Evolutionary conservation across 1,140 invertebrate species (phyloP), one percentile per base, ranked within the genome.

Genomic region (Berghia stephanieae): DNA sequence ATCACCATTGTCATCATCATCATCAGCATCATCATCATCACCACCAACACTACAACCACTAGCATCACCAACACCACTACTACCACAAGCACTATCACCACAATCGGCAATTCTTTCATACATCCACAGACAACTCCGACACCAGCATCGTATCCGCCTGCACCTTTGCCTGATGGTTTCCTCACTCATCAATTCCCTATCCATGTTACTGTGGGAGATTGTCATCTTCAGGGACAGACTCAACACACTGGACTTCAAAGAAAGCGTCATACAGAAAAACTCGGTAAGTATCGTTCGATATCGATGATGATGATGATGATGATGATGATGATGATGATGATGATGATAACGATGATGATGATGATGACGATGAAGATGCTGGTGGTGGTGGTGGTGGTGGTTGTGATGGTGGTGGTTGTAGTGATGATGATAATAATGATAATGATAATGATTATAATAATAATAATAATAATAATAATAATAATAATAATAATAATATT

Each of bases 91-190:
- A n/a, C n/a, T n/a, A n/a, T n/a, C n/a, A n/a, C n/a, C n/a, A n/a
- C n/a, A n/a, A n/a, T n/a, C n/a, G n/a, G n/a, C n/a, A 38, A 24
- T 42, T 67, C 71, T 70, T 57, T 70, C 4, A 40, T 36, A 34
- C 44, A 46, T n/a, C 43, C 75, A 16, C 78, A 87, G 83, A 66
- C 77, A 80, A 10, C 72, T 84, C 27, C 79, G 82, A 10, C 60
- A 46, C 10, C 83, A 83, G 63, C 82, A 84, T 67, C 80, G 87
- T 40, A 91, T 92, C 71, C 89, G 88, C 40, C 86, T 92, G 24
- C 92, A 92, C 82, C 85, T 90, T 66, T 91, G 92, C 81, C 87
- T 92, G 49, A 91, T 92, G 80, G 49, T 87, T 0, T 91, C 91
- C 0, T 89, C 92, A 40, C 82, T 92, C 1, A 34, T 91, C 38